These are phyloP conservation scores for Bugula neritina DNA, from an alignment of 2,888 invertebrate genomes.

Conservation along the genomic window DNA sequence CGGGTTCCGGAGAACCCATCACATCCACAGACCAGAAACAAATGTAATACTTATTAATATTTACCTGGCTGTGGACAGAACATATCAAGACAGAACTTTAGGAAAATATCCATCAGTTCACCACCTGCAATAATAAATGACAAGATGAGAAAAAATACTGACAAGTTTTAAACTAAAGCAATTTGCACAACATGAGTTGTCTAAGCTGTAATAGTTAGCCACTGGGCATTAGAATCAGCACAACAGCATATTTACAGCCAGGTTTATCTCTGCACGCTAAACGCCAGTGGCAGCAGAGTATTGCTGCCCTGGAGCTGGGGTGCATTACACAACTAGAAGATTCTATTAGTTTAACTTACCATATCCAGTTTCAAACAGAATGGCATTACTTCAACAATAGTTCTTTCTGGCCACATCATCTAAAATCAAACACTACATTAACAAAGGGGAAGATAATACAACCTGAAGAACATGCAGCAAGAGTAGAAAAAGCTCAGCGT, in stretches of 20 bases:
- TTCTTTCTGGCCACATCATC: not conserved
- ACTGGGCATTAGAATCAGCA: not conserved
- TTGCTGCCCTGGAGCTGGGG: not conserved
- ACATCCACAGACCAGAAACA: not conserved
- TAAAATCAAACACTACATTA: not conserved
- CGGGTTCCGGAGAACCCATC: constrained; percentile 21
- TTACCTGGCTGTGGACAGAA: no score
- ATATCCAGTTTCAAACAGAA: not conserved
- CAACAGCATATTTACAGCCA: not conserved
- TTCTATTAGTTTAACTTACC: no score
- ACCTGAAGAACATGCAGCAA: not conserved
- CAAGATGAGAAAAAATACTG: no score
- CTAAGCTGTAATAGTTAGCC: no score
- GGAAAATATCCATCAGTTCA: no score
- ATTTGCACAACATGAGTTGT: no score
- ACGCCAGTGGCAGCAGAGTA: not conserved
- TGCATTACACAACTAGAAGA: no score
- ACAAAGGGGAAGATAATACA: not conserved
- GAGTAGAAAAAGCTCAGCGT: not conserved
- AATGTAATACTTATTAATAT: no score
- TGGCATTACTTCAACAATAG: not conserved
- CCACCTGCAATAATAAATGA: no score
- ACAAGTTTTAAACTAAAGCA: no score
- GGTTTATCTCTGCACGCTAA: not conserved
- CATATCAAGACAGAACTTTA: no score